Conservation (phyloP, 2,113 vertebrate species). For the Erythrolamprus reginae region DNA sequence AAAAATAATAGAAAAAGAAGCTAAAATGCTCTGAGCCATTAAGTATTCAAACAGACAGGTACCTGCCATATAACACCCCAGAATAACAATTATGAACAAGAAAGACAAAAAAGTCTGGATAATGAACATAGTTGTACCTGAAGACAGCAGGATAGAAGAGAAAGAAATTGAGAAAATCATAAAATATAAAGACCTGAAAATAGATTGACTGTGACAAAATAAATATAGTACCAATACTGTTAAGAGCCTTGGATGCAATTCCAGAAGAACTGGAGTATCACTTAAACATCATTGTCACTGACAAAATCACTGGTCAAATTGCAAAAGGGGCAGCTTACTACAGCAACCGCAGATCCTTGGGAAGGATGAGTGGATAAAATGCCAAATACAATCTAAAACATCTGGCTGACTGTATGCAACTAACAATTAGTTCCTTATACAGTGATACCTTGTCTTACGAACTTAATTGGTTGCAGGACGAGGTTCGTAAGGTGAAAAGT, state of each 20-base stretch:
- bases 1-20: background rate
- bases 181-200: background rate
- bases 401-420: background rate
- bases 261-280: background rate
- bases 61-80: background rate
- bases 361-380: background rate
- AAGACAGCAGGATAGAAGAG: background rate
- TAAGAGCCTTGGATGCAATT: background rate
- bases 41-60: background rate
- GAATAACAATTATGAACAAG: background rate
- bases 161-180: background rate
- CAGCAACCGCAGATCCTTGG: background rate
- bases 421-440: too few relatives aligned
- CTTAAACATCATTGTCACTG: background rate
- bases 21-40: background rate
- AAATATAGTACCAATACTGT: background rate
- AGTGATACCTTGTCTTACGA: too few relatives aligned
- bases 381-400: background rate
- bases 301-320: background rate
- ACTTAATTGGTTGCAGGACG: too few relatives aligned
- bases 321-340: background rate
- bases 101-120: background rate
- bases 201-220: background rate
- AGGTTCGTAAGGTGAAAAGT: too few relatives aligned
- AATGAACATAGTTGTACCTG: background rate